Evolutionary conservation across 2,113 vertebrate species (phyloP), one percentile per base, ranked within the genome.

Genomic region (Hippolais icterina): DNA sequence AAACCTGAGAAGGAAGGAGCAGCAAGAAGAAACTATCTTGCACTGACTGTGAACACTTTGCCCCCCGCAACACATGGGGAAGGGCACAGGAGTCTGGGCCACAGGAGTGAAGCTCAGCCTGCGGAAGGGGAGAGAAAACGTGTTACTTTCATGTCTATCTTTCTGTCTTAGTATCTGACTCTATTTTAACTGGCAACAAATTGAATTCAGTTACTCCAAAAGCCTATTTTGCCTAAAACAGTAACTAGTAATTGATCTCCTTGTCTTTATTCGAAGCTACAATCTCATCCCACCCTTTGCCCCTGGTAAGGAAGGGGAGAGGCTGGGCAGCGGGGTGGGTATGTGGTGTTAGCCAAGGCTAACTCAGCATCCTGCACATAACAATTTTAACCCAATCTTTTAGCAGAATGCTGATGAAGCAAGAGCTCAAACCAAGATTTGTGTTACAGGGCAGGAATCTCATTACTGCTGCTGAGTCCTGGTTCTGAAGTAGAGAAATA

Each of bases 51-150:
- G 12, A 41, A 12, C 25, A 29, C 23, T 54, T 5, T 75, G 5
- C 8, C 6, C 29, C 44, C 19, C 0, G 0, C 4, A 27, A 9
- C 39, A 27, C 2, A 0, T 0, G 0, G 16, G 14, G 4, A 71
- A 6, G 12, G 21, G 24, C 35, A 68, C 25, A 49, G 22, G 35
- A 66, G 18, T n/a, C 19, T 37, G 50, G 19, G 31, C 22, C 1
- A 3, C 56, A 72, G 46, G 25, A 78, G 15, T 8, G 28, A 79
- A 61, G 12, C 4, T 46, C n/a, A 87, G 60, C 56, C 39, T 42
- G 52, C 21, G 27, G 87, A 76, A 75, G 4, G 2, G 4, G 8
- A 42, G 4, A 70, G 14, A n/a, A 70, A 66, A 78, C n/a, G 11
- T 4, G 14, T 28, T 56, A 44, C 19, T 56, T 89, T 42, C 31